phyloP scores from a whole-genome alignment of 2,888 invertebrate species.

The Notodonta ziczac region DNA sequence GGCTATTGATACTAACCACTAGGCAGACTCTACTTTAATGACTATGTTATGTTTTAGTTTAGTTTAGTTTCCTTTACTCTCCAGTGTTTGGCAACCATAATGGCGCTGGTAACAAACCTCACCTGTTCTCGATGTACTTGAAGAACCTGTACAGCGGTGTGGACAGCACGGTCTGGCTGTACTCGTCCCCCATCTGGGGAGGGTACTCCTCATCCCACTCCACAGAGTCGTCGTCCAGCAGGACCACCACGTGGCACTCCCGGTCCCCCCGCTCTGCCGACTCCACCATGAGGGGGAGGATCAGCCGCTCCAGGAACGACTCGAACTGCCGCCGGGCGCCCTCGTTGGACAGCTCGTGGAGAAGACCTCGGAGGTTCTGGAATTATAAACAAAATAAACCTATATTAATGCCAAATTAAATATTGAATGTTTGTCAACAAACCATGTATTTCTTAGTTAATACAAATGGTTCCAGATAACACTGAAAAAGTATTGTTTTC shows the following conservation, averaged over 20 bases:
- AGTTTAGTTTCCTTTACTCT: no score
- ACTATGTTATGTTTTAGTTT: no score
- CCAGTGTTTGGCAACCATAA: no score
- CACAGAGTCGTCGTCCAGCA: constrained; percentile 96
- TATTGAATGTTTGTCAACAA: no score
- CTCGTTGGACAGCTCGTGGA: constrained; percentile 99
- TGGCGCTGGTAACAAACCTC: constrained; percentile 15
- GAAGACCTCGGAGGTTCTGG: constrained; percentile 96
- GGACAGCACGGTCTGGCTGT: constrained; percentile 98
- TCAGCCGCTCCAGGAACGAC: constrained; percentile 96
- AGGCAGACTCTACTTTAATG: no score
- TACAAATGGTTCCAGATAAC: no score
- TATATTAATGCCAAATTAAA: no score
- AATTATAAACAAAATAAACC: constrained; percentile 6
- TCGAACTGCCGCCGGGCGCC: constrained; percentile 99
- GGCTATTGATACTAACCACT: no score
- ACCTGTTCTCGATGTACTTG: constrained; percentile 98
- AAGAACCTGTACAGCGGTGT: constrained; percentile 99
- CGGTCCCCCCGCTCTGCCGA: constrained; percentile 95
- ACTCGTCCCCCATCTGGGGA: constrained; percentile 99
- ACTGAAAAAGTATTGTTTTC: no score
- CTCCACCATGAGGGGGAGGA: constrained; percentile 98
- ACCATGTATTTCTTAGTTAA: no score
- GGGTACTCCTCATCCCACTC: constrained; percentile 99
- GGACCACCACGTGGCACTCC: constrained; percentile 97